A percentile compares a stretch with the other conserved stretches of the same genome.
Conservation (phyloP, 2,113 vertebrate genomes). For the Chelonoidis abingdonii region DNA sequence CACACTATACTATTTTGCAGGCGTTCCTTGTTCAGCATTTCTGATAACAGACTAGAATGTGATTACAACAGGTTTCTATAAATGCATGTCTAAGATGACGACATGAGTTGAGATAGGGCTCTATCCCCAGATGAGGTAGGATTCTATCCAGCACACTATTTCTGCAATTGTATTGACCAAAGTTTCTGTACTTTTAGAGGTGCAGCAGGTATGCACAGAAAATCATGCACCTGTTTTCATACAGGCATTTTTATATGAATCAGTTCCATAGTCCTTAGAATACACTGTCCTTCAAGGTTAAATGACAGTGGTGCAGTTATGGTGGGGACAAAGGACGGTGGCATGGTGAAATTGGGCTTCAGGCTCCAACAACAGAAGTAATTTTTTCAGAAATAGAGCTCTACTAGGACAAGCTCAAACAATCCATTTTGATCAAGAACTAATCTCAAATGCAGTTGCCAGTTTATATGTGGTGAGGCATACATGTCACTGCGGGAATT, state of each 20-base stretch:
- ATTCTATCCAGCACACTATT: neutral
- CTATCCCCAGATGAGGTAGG: neutral
- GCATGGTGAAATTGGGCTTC: neutral
- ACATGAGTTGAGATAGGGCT: no score
- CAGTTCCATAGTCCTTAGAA: neutral
- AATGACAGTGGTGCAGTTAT: neutral
- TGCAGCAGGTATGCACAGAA: rapidly evolving
- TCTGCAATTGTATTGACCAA: neutral
- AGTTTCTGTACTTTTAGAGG: neutral
- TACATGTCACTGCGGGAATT: conserved; percentile 11
- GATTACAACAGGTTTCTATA: neutral
- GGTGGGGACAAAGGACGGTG: neutral
- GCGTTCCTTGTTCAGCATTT: neutral
- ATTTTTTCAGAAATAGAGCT: neutral
- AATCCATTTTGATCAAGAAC: neutral
- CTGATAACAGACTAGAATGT: rapidly evolving
- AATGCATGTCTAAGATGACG: rapidly evolving
- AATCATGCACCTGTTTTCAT: neutral
- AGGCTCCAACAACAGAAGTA: neutral
- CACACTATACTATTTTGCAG: neutral
- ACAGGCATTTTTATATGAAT: neutral
- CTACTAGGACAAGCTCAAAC: neutral
- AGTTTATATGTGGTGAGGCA: neutral
- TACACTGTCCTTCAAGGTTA: neutral
- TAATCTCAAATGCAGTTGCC: neutral